Conservation (phyloP, 2,113 vertebrate genomes). For the Blennius ocellaris region DNA sequence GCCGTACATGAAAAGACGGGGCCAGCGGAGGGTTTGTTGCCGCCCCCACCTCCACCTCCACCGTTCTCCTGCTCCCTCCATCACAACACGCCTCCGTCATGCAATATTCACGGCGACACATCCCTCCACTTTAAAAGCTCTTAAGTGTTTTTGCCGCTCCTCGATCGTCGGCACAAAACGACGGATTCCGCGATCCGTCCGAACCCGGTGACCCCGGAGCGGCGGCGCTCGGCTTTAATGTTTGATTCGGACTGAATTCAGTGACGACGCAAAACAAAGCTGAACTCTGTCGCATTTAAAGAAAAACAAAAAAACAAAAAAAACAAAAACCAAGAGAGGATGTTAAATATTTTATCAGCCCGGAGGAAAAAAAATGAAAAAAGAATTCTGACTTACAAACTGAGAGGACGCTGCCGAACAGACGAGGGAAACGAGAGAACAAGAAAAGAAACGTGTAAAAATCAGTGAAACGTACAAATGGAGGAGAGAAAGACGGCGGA, state of each 20-base stretch:
- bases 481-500: no score
- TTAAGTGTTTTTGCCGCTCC: background rate
- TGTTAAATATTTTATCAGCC: slow-evolving; percentile 23
- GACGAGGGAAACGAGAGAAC: background rate
- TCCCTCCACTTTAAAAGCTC: slow-evolving; percentile 19
- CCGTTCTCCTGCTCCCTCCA: background rate
- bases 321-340: background rate
- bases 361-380: background rate
- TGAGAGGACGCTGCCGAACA: background rate
- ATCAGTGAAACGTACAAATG: background rate
- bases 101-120: slow-evolving; percentile 47
- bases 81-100: slow-evolving; percentile 31
- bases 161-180: background rate
- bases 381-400: background rate
- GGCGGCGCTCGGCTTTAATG: background rate
- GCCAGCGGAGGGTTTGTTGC: no score
- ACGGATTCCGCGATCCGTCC: background rate
- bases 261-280: background rate
- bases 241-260: background rate
- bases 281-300: no score
- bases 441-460: slow-evolving; percentile 1
- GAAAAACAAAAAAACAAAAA: background rate
- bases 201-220: background rate
- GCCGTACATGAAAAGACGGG: no score
- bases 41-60: no score